Evolutionary conservation across 2,113 vertebrate genomes (phyloP).

Genomic region (Orthonyx spaldingii): DNA sequence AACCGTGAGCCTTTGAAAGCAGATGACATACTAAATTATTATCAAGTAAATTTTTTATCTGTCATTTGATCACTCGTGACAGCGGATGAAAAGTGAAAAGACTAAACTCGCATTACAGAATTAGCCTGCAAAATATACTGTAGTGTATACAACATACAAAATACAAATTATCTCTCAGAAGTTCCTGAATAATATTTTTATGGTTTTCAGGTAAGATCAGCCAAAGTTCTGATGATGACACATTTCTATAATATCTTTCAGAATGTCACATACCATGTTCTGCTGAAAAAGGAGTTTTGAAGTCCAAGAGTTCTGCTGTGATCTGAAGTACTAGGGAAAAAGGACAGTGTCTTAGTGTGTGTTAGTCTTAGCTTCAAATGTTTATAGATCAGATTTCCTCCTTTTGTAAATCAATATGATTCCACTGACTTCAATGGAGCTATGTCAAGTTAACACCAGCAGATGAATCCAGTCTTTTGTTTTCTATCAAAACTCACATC

Average conservation of each 20-base stretch:
- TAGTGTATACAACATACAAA: neutral
- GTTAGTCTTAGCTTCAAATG: neutral
- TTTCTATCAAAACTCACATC: neutral
- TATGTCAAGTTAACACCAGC: neutral
- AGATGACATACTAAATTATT: conserved; percentile 36
- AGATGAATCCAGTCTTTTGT: neutral
- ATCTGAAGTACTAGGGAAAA: neutral
- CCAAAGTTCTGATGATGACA: neutral
- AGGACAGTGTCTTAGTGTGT: neutral
- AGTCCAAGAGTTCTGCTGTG: neutral
- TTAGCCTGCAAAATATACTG: conserved; percentile 5
- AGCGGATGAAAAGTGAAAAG: neutral
- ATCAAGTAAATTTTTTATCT: conserved; percentile 40
- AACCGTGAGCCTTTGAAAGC: conserved; percentile 12
- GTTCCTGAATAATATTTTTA: neutral
- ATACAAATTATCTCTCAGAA: neutral
- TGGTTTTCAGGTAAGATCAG: neutral
- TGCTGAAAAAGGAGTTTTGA: neutral
- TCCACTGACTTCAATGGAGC: neutral
- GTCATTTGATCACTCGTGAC: conserved; percentile 31
- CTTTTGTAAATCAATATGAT: neutral
- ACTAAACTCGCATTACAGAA: neutral
- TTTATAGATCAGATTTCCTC: neutral
- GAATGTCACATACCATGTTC: neutral
- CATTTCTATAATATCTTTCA: neutral